Base-by-base conservation (phyloP, 35 echinoderm and acorn worm species). In the Heliocidaris tuberculata region DNA sequence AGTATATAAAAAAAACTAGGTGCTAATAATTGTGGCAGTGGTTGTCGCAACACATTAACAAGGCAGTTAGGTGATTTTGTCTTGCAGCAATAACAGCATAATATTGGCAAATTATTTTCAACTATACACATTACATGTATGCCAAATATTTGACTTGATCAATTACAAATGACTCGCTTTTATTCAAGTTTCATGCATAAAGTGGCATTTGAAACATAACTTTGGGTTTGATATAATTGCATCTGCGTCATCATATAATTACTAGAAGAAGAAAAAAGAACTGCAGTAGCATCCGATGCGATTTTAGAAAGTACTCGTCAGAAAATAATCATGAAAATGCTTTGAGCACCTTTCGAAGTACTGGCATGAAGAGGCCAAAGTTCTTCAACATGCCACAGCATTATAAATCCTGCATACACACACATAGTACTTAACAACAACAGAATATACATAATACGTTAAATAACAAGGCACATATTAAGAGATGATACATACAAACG, bases 401-500 rank as follows among this genome's bases (percentile, higher is more conserved):
- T n/a, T 7, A 78, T 89, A 48, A 42, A 35, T 47, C 47, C 87
- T 16, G 87, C 91, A 93, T 59, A 93, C 91, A 93, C 91, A 92
- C 50, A 93, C 30, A 50, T 59, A 52, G 91, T 93, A 93, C 50
- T 52, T 50, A 49, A 59, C 47, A 13, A 88, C 13, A 89, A 89
- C 91, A 93, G 91, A 93, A 93, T 93, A 93, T 93, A 93, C 50
- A 93, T 48, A 93, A 93, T 49, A 93, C 91, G 50, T 93, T 93
- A 93, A 93, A 93, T 93, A 89, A 89, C 31, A 89, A 89, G 87
- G 87, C 87, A 89, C 31, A 89, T 89, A 88, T 48, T 35, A 31
- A 32, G 13, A 89, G 47, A 89, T 47, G 24, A 78, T 27, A 21
- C 65, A 32, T 42, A 89, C 31, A 89, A n/a, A 89, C 87, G 47